A percentile compares a stretch with the other conserved stretches of the same genome.
Conservation (phyloP, 2,888 invertebrate genomes). For the Acronicta aceris region DNA sequence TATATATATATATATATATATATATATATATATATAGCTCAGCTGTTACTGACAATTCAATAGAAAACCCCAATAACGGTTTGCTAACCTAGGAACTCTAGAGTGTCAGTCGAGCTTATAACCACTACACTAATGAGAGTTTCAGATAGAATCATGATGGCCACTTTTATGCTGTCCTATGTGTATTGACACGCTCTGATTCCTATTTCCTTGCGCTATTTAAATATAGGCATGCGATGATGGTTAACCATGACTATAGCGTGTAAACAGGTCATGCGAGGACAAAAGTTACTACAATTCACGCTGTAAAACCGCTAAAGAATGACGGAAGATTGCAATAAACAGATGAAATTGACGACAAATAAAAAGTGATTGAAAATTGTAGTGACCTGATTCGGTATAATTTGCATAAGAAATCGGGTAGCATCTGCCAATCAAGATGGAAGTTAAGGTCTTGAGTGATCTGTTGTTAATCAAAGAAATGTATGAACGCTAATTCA, state of each 20-base stretch:
- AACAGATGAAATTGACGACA: background rate
- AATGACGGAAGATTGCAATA: background rate
- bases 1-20: too few relatives aligned
- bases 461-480: too few relatives aligned
- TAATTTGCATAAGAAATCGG: background rate
- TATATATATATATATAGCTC: too few relatives aligned
- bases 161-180: constrained; percentile 41
- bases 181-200: constrained; percentile 41
- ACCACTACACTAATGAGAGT: too few relatives aligned
- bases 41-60: too few relatives aligned
- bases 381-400: background rate
- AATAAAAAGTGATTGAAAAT: background rate
- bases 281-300: constrained; percentile 1
- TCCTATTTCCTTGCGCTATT: constrained; percentile 30
- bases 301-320: background rate
- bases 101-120: too few relatives aligned
- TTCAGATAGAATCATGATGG: constrained; percentile 29
- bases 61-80: too few relatives aligned
- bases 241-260: constrained; percentile 6
- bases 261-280: constrained; percentile 25
- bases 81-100: too few relatives aligned
- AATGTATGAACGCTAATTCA: too few relatives aligned
- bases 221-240: constrained; percentile 9
- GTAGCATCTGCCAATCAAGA: too few relatives aligned
- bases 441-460: background rate